A percentile compares a stretch with the other conserved stretches of the same genome.
phyloP scores from a whole-genome alignment of 64 coral and sea anemone species.

The Astreopora myriophthalma region DNA sequence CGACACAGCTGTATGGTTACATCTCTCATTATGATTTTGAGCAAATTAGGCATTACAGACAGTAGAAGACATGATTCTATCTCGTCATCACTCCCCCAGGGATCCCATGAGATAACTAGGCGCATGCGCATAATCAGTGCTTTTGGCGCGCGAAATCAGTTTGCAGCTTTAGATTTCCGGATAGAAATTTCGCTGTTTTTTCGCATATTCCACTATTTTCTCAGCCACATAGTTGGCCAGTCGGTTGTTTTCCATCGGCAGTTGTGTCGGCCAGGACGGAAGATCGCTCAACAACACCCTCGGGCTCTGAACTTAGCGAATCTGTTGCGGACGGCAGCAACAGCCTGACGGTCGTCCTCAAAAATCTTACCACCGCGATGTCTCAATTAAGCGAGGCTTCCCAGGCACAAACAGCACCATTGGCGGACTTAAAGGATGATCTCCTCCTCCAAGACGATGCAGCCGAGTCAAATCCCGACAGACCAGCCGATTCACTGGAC shows the following conservation, averaged over 20 bases:
- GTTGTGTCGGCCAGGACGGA: neutral
- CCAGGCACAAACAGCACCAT: neutral
- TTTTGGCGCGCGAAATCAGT: no score
- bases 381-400: neutral
- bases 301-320: neutral
- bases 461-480: neutral
- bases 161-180: no score
- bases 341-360: neutral
- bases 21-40: no score
- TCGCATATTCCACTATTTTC: neutral
- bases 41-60: no score
- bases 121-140: no score
- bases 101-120: no score
- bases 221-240: neutral
- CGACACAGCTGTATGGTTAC: no score
- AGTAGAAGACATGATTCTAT: no score
- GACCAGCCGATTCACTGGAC: neutral
- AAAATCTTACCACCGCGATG: neutral
- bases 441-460: neutral
- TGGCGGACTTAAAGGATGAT: conserved; percentile 7
- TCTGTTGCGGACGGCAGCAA: neutral
- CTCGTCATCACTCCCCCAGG: no score
- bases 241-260: neutral
- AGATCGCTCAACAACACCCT: neutral
- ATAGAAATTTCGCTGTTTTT: no score